Percentiles rank a stretch among this genome's conserved stretches.
Evolutionary conservation across 2,113 vertebrate species (phyloP).

Genomic region (Neopipo cinnamomea): DNA sequence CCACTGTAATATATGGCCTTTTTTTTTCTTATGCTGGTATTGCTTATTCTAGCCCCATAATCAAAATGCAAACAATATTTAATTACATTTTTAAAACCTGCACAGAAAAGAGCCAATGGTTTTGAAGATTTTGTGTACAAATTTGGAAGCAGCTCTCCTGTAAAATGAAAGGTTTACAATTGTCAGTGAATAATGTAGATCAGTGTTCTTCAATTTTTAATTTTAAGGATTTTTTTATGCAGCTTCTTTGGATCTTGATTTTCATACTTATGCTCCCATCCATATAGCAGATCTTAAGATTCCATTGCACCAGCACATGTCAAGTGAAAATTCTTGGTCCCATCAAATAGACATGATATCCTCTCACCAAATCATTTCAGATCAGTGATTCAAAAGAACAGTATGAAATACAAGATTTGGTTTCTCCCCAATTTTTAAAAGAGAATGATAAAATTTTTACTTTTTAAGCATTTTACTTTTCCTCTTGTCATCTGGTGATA

Average conservation of each 20-base stretch:
- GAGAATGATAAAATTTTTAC: background rate
- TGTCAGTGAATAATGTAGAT: background rate
- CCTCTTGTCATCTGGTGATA: background rate
- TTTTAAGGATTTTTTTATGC: background rate
- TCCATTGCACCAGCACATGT: fast-evolving
- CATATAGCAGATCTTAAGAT: background rate
- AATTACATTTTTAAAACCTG: background rate
- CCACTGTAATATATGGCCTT: background rate
- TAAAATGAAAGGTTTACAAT: background rate
- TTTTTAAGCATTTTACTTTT: background rate
- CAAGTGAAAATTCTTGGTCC: background rate
- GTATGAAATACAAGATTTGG: background rate
- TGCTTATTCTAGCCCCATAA: background rate
- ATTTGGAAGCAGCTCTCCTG: background rate
- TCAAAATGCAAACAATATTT: background rate
- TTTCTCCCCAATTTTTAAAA: background rate
- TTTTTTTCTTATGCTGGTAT: background rate
- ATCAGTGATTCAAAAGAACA: background rate
- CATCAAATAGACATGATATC: background rate
- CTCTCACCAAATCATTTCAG: background rate
- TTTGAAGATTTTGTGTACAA: background rate
- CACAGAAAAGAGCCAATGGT: background rate
- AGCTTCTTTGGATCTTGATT: background rate
- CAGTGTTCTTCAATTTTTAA: background rate
- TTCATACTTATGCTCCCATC: background rate